phyloP scores from a whole-genome alignment of 2,888 invertebrate genomes.

The Apamea anceps region DNA sequence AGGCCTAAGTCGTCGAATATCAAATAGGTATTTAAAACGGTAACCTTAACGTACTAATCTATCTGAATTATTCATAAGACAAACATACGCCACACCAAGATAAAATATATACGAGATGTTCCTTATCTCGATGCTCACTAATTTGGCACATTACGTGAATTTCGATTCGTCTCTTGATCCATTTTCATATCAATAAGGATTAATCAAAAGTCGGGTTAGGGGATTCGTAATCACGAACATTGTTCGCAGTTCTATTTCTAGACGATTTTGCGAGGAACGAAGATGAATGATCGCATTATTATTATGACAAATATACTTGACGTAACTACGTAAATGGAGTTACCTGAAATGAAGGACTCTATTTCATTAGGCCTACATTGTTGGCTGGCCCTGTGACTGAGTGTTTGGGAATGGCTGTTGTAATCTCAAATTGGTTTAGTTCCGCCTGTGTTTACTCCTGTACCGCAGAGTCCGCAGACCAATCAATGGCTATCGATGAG shows the following conservation, averaged over 20 bases:
- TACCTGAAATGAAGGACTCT: conserved; percentile 42
- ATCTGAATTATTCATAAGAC: conserved; percentile 54
- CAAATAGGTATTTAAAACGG: conserved; percentile 31
- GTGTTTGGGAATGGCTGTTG: conserved; percentile 48
- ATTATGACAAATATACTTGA: conserved; percentile 53
- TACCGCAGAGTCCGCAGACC: conserved; percentile 58
- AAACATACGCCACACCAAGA: conserved; percentile 37
- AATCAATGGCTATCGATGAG: conserved; percentile 61
- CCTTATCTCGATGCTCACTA: conserved; percentile 52
- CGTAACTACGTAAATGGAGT: conserved; percentile 41
- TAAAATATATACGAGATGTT: conserved; percentile 42
- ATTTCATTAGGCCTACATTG: conserved; percentile 57
- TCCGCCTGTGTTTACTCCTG: conserved; percentile 47
- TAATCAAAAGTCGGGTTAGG: conserved; percentile 70
- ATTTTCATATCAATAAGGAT: conserved; percentile 76
- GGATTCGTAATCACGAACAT: conserved; percentile 71
- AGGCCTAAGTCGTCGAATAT: conserved; percentile 2
- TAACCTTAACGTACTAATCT: conserved; percentile 33
- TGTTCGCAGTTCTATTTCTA: conserved; percentile 66
- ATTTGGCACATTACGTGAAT: conserved; percentile 60
- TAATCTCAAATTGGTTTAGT: conserved; percentile 64
- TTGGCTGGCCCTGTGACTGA: conserved; percentile 32
- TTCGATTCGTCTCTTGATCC: conserved; percentile 57
- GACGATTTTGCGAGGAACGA: conserved; percentile 47
- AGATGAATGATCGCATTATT: conserved; percentile 57